These are phyloP conservation scores for Synanthedon formicaeformis DNA, from an alignment of 2,888 invertebrate species.

Conservation along the genomic window DNA sequence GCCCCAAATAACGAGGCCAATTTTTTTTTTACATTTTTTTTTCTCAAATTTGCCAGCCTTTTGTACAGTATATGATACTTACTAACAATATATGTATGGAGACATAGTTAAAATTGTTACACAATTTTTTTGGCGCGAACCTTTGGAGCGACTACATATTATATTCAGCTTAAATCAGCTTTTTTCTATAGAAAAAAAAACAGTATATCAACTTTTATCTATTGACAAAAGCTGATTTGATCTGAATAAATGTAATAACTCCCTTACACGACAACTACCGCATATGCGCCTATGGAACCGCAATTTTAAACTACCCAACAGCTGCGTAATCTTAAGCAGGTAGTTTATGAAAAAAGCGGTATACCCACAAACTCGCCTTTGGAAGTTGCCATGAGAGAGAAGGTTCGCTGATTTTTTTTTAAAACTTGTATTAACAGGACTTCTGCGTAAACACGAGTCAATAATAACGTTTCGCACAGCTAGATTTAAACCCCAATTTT, in stretches of 20 bases:
- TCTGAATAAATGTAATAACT: no score
- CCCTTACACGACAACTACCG: no score
- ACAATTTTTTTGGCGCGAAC: conserved; percentile 32
- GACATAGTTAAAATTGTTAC: conserved; percentile 62
- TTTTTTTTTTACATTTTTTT: conserved; percentile 54
- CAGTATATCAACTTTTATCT: no score
- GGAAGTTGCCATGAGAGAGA: conserved; percentile 19
- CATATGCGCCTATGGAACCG: no score
- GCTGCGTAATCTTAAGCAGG: no score
- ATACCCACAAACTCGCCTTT: no score
- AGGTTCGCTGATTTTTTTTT: conserved; percentile 35
- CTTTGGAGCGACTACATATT: conserved; percentile 29
- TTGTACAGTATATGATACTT: conserved; percentile 68
- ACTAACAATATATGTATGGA: conserved; percentile 62
- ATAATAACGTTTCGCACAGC: conserved; percentile 39
- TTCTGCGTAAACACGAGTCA: conserved; percentile 41
- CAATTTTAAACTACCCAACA: no score
- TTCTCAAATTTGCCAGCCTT: conserved; percentile 56
- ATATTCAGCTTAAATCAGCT: conserved; percentile 14
- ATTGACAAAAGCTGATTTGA: no score
- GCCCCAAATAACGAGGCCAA: conserved; percentile 54
- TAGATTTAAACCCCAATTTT: conserved; percentile 31
- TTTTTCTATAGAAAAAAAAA: no score
- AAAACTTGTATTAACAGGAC: conserved; percentile 44
- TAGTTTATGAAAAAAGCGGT: no score